Conservation (phyloP, 2,797 vertebrate genomes). For the Sylvilagus floridanus region DNA sequence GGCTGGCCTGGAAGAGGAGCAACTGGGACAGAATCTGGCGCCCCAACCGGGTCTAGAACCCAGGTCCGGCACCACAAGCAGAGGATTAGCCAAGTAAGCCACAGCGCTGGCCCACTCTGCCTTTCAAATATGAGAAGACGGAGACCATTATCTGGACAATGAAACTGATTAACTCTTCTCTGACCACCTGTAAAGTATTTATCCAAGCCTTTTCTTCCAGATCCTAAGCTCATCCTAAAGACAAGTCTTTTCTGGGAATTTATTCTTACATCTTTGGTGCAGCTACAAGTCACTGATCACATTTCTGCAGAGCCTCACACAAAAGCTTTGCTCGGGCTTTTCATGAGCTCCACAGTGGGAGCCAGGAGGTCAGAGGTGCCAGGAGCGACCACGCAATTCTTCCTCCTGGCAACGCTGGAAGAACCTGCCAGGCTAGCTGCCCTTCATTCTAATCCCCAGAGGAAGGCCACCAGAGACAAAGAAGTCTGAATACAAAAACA, state of each 20-base stretch:
- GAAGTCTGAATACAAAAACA: not conserved
- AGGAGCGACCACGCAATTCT: not conserved
- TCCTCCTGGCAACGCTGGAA: not conserved
- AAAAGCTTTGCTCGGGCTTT: not conserved
- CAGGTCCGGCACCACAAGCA: too few species aligned
- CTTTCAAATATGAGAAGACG: not conserved
- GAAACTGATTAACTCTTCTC: not conserved
- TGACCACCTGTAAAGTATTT: not conserved
- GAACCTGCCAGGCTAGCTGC: not conserved
- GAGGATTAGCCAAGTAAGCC: too few species aligned
- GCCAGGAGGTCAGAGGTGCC: not conserved
- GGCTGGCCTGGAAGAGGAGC: too few species aligned
- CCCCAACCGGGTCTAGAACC: too few species aligned
- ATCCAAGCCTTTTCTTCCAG: not conserved
- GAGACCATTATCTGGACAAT: not conserved
- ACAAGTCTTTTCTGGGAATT: not conserved
- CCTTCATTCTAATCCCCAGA: not conserved
- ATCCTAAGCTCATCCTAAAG: not conserved
- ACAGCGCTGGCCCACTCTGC: too few species aligned
- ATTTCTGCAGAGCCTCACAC: not conserved
- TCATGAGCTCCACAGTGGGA: not conserved
- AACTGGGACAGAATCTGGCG: too few species aligned
- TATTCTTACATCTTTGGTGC: not conserved
- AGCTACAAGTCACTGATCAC: constrained; percentile 6
- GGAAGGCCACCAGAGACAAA: not conserved